phyloP scores from a whole-genome alignment of 2,113 vertebrate species.

The Istiophorus platypterus region DNA sequence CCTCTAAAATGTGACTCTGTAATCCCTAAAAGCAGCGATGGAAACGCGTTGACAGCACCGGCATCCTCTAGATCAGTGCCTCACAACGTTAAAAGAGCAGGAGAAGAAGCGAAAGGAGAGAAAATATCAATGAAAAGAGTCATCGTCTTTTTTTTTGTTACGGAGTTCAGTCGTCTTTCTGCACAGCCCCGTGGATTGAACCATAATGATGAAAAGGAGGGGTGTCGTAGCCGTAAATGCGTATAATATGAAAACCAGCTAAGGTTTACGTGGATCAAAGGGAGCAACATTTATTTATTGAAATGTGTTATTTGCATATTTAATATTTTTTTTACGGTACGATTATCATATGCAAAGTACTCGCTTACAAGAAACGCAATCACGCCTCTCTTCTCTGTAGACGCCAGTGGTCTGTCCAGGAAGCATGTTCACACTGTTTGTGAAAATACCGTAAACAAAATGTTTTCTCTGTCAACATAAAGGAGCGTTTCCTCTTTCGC shows the following conservation, averaged over 20 bases:
- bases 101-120: background rate
- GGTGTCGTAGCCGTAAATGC: rapidly evolving
- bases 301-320: rapidly evolving
- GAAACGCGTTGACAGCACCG: background rate
- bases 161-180: too few species aligned
- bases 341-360: background rate
- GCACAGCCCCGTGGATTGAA: background rate
- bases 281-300: rapidly evolving
- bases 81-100: background rate
- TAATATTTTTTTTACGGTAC: rapidly evolving
- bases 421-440: slow-evolving; percentile 80
- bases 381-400: background rate
- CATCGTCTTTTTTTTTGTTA: background rate
- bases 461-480: slow-evolving; percentile 30
- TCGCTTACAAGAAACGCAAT: background rate
- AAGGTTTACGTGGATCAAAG: rapidly evolving
- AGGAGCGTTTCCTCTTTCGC: slow-evolving; percentile 11
- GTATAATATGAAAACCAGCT: rapidly evolving
- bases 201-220: background rate
- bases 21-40: background rate
- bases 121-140: background rate
- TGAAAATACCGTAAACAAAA: slow-evolving; percentile 75
- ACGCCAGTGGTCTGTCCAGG: slow-evolving; percentile 76
- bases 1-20: background rate
- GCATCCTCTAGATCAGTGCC: background rate